phyloP scores from a whole-genome alignment of 1,140 invertebrate genomes.

The Lepidurus arcticus region DNA sequence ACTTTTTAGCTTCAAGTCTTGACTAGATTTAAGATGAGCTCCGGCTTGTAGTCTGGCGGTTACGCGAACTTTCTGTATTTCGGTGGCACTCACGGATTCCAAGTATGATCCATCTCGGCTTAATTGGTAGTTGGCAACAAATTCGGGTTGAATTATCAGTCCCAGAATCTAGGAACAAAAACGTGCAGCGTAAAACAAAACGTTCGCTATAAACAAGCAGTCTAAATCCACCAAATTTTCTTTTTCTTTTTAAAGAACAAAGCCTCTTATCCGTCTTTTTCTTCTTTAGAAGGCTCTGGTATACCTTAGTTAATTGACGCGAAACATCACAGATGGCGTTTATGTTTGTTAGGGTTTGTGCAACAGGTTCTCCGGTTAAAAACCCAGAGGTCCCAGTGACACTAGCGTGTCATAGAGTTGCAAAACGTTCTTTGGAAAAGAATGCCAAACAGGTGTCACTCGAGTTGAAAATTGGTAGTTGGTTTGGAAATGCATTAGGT shows the following conservation, averaged over 20 bases:
- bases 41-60: constrained; percentile 51
- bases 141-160: constrained; percentile 37
- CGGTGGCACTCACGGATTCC: constrained; percentile 46
- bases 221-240: neutral
- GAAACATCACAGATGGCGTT: too few relatives aligned
- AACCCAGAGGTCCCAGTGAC: too few relatives aligned
- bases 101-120: constrained; percentile 40
- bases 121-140: constrained; percentile 46
- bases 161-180: constrained; percentile 37
- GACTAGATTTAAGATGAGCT: constrained; percentile 47
- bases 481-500: too few relatives aligned
- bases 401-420: too few relatives aligned
- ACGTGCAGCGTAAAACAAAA: neutral
- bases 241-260: constrained; percentile 31
- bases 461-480: too few relatives aligned
- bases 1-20: constrained; percentile 46
- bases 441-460: too few relatives aligned
- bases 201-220: too few relatives aligned
- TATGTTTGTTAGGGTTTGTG: too few relatives aligned
- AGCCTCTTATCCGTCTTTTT: constrained; percentile 2
- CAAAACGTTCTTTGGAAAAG: too few relatives aligned
- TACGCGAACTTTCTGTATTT: constrained; percentile 52
- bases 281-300: too few relatives aligned
- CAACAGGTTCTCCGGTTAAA: too few relatives aligned
- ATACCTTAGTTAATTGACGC: too few relatives aligned